Evolutionary conservation across 1,140 invertebrate genomes (phyloP), one percentile per base, ranked within the genome.

Genomic region (Araneus ventricosus): DNA sequence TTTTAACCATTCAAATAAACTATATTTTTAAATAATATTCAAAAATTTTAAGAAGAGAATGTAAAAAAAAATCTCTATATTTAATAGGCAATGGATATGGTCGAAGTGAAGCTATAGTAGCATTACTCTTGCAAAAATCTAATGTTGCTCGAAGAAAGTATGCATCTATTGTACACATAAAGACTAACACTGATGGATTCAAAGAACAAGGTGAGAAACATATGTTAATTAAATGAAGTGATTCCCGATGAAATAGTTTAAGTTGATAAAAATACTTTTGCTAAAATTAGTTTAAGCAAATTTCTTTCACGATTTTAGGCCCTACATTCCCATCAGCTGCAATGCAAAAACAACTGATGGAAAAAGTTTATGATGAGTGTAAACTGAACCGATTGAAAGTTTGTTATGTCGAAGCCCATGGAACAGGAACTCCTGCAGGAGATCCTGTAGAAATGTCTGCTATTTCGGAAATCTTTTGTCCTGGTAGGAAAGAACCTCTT

Each of bases 381-480:
- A 94, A 94, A 30, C 82, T 96, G 2, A 86, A 95, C 79, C 96
- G 96, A 17, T 93, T 79, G 20, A 93, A 94, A 22, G 94, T 96
- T 1, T 88, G 90, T n/a, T 96, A 95, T 92, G 94, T 96, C 14
- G 96, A 96, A 94, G 95, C 95, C 59, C 96, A 96, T 93, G 95
- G 96, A 86, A 96, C 96, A 20, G 96, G 96, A n/a, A 96, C 95
- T 30, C 97, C 99, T 30, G 97, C 96, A 87, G 98, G 99, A 34
- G 99, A 99, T 96, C 98, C 99, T 0, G 98, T 99, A 95, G 99
- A 99, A 96, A 97, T 99, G 0, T 99, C 99, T 95, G 97, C 98
- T 0, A 98, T 99, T 92, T 97, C 97, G 0, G 97, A 98, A 87
- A 96, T 99, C 37, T 99, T 99, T 95, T 99, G 98, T 30, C 97